Evolutionary conservation across 2,797 vertebrate genomes (phyloP), one percentile per base, ranked within the genome.

Genomic region (Cyprinodon diabolis): DNA sequence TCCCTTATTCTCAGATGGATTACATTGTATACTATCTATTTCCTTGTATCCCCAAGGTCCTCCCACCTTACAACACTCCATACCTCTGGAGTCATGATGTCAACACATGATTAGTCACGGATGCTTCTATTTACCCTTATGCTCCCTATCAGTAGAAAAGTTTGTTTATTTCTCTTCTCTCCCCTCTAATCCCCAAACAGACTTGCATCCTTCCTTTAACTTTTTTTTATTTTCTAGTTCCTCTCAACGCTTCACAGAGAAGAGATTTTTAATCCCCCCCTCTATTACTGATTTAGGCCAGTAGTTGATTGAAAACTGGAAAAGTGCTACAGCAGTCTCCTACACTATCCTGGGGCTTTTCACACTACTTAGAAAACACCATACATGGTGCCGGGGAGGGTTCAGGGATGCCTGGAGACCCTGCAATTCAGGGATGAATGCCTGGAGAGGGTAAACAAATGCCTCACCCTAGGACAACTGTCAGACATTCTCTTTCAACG

Each of bases 231-330:
- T 86, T 87, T 81, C 54, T 62, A 71, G 73, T 81, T 87, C 68
- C 69, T 87, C 73, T 86, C 19, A 51, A 77, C 66, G 73, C 71
- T 83, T 76, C 77, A 79, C 78, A 88, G 80, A 69, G 71, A 75
- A 80, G 76, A 84, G 79, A 87, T 85, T 76, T 74, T 77, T 92
- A 92, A 92, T 92, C 88, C 90, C 75, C 57, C 58, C 79, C 72
- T 85, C 89, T 75, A 89, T 89, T 89, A 89, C 88, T 88, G 90
- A 91, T 92, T 90, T 87, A 86, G 91, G 76, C 82, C 82, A 84
- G 79, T 62, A 80, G 80, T 79, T 91, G 90, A 93, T 91, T 93
- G 89, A 91, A 94, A 93, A 90, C 76, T 85, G 75, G 72, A 19
- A 57, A 90, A 86, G 89, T 72, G 75, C 75, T 75, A 71, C 72